Percentiles rank a stretch among this genome's conserved stretches.
These are phyloP conservation scores for Ctenosaura bakeri DNA, from an alignment of 2,797 vertebrate species.

Conservation along the genomic window DNA sequence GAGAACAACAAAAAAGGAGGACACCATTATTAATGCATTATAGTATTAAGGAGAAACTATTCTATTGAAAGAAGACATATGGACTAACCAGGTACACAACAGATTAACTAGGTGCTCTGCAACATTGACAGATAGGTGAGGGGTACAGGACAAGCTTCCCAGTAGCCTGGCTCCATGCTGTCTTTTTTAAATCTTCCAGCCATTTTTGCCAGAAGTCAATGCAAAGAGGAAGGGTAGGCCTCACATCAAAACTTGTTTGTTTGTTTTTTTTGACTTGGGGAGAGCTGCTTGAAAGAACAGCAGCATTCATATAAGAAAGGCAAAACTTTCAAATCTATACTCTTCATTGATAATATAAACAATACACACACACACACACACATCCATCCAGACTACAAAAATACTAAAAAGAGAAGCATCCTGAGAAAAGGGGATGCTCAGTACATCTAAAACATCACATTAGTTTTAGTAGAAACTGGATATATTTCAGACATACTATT, in stretches of 20 bases:
- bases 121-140: background rate
- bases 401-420: background rate
- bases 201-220: background rate
- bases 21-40: conserved; percentile 31
- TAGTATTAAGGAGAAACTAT: background rate
- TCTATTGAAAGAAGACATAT: background rate
- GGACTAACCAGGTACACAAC: background rate
- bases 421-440: background rate
- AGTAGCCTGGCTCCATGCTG: background rate
- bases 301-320: background rate
- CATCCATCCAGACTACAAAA: background rate
- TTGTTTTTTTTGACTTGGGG: background rate
- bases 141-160: background rate
- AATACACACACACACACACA: background rate
- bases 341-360: background rate
- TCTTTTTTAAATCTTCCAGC: background rate
- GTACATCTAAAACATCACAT: background rate
- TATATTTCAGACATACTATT: background rate
- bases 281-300: background rate
- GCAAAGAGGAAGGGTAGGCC: background rate
- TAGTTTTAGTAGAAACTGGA: background rate
- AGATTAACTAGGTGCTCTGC: background rate
- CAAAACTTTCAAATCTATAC: background rate
- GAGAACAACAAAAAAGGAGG: conserved; percentile 56
- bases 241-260: background rate